Evolutionary conservation across 2,113 vertebrate genomes (phyloP).

Genomic region (Antechinus flavipes): DNA sequence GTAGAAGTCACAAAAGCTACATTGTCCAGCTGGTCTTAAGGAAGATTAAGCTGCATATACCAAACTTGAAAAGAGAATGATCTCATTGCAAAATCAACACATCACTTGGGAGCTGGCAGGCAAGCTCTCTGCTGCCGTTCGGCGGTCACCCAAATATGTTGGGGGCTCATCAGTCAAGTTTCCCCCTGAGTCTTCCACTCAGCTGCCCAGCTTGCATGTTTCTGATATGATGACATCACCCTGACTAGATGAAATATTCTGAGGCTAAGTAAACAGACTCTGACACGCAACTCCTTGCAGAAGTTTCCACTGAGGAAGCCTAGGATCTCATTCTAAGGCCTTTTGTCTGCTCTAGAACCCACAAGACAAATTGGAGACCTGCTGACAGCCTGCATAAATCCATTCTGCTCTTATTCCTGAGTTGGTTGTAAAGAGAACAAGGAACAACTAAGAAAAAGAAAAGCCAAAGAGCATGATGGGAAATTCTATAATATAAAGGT

Average conservation of each 20-base stretch:
- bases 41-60: slow-evolving; percentile 75
- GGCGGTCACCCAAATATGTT: slow-evolving; percentile 71
- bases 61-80: slow-evolving; percentile 56
- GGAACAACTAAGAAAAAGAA: neutral
- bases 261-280: slow-evolving; percentile 78
- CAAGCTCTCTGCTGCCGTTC: slow-evolving; percentile 30
- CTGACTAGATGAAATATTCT: slow-evolving; percentile 60
- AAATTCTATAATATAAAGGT: neutral
- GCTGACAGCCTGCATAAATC: neutral
- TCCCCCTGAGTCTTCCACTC: slow-evolving; percentile 59
- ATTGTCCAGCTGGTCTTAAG: slow-evolving; percentile 63
- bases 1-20: slow-evolving; percentile 77
- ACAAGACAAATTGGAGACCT: slow-evolving; percentile 25
- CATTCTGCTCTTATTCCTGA: neutral
- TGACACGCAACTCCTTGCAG: slow-evolving; percentile 63
- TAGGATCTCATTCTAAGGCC: slow-evolving; percentile 63
- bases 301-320: slow-evolving; percentile 63
- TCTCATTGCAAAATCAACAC: slow-evolving; percentile 81
- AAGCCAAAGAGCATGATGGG: neutral
- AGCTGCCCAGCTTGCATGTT: neutral
- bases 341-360: slow-evolving; percentile 50
- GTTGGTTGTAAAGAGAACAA: neutral
- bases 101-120: neutral
- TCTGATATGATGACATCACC: slow-evolving; percentile 73
- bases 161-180: slow-evolving; percentile 19